Conservation (phyloP, 2,797 vertebrate genomes). For the Podarcis lilfordi region DNA sequence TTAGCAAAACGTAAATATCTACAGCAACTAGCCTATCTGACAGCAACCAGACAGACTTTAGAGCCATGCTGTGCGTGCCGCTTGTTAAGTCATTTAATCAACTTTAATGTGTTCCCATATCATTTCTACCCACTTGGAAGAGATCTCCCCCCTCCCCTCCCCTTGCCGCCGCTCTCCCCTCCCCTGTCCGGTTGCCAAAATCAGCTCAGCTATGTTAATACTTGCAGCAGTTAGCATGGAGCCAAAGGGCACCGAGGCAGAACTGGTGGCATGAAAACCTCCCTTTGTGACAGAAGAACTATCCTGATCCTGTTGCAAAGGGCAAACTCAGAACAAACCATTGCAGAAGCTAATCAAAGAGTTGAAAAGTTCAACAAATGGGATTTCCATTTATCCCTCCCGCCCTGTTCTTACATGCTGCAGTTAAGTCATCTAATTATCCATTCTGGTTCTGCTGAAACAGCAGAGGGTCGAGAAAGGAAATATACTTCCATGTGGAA, state of each 20-base stretch:
- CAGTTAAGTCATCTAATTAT: not conserved
- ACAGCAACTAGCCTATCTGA: not conserved
- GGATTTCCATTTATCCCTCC: not conserved
- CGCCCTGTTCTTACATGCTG: accelerated
- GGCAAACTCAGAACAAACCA: not conserved
- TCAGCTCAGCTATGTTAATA: not conserved
- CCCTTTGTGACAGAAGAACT: not conserved
- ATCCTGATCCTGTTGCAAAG: slow-evolving; percentile 8
- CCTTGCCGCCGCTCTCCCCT: not conserved
- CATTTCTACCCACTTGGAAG: not conserved
- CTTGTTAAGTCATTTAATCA: slow-evolving; percentile 6
- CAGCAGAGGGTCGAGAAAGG: slow-evolving; percentile 12
- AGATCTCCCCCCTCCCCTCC: not conserved
- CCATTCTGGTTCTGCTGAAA: not conserved
- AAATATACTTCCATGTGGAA: slow-evolving; percentile 31
- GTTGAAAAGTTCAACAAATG: not conserved
- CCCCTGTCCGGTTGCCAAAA: accelerated
- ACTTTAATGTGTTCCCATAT: not conserved
- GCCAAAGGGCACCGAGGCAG: not conserved
- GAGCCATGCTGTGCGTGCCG: not conserved
- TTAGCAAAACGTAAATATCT: not conserved
- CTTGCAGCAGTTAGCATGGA: not conserved
- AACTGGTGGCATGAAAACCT: not conserved
- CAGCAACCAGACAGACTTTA: not conserved
- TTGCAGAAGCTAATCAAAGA: not conserved